Evolutionary conservation across 53 echinoderm and acorn worm species (phyloP).

Genomic region (Patiria pectinifera): DNA sequence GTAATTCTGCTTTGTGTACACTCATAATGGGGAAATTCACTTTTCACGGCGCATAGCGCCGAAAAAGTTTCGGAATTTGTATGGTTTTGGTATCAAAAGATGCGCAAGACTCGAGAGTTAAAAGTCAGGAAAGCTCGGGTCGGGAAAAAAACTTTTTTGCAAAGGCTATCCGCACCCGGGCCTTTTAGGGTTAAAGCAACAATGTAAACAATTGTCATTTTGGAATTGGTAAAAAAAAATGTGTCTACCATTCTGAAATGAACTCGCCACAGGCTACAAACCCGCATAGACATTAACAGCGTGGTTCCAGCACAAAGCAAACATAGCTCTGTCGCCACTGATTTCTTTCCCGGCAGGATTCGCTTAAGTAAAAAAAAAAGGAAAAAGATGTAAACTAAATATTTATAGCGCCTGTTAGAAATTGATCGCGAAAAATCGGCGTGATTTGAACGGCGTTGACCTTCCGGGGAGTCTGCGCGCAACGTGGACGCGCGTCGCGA

Average conservation of each 20-base stretch:
- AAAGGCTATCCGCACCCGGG: too few species aligned
- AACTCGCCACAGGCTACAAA: background rate
- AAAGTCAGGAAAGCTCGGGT: too few species aligned
- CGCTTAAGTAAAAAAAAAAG: constrained; percentile 17
- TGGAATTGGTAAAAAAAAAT: background rate
- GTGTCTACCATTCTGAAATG: background rate
- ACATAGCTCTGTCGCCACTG: constrained; percentile 15
- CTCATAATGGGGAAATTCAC: too few species aligned
- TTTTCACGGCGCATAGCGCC: too few species aligned
- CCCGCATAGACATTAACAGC: background rate
- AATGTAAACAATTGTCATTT: background rate
- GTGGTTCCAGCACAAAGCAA: background rate
- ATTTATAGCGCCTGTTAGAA: background rate
- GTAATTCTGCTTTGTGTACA: too few species aligned
- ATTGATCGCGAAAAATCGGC: constrained; percentile 21
- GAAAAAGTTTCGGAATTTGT: too few species aligned
- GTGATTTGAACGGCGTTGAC: background rate
- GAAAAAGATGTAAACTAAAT: constrained; percentile 1
- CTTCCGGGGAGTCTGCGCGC: background rate
- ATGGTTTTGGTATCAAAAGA: too few species aligned
- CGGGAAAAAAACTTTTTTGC: too few species aligned
- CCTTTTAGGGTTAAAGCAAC: too few species aligned
- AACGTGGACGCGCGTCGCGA: background rate
- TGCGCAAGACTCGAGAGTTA: too few species aligned
- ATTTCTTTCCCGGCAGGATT: background rate